Conservation (phyloP, 2,113 vertebrate species). For the Nothocercus nigrocapillus region DNA sequence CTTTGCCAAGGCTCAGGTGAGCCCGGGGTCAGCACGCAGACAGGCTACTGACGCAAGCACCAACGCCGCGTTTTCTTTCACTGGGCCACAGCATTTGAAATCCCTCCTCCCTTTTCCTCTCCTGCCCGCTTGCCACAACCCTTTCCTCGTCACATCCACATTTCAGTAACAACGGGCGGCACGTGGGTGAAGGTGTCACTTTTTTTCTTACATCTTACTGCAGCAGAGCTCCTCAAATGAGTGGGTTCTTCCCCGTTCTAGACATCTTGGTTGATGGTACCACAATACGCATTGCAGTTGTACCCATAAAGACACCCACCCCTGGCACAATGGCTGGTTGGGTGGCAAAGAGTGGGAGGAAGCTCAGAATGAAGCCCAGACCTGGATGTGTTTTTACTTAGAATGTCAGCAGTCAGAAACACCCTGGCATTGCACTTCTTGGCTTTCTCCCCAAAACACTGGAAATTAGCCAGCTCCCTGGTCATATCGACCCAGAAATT, state of each 20-base stretch:
- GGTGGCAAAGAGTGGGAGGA: not conserved
- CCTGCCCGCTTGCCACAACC: not conserved
- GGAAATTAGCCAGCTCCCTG: slow-evolving; percentile 30
- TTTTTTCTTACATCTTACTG: not conserved
- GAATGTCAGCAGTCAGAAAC: slow-evolving; percentile 11
- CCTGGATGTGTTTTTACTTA: not conserved
- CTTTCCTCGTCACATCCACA: slow-evolving; percentile 7
- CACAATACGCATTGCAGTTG: fast-evolving
- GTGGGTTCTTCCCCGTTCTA: not conserved
- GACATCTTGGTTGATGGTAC: not conserved
- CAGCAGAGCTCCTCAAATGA: not conserved
- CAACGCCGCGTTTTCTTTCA: not conserved
- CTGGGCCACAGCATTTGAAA: not conserved
- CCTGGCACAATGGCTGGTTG: fast-evolving
- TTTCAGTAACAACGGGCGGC: not conserved
- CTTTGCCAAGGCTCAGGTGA: slow-evolving; percentile 68
- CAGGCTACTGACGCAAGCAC: slow-evolving; percentile 27
- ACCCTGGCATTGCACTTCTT: not conserved
- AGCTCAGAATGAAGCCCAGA: not conserved
- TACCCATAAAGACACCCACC: not conserved
- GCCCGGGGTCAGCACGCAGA: slow-evolving; percentile 60
- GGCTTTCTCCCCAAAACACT: slow-evolving; percentile 8
- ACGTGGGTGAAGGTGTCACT: not conserved
- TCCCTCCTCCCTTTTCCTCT: slow-evolving; percentile 30
- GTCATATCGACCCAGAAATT: slow-evolving; percentile 41